Percentiles rank a stretch among this genome's conserved stretches.
phyloP scores from a whole-genome alignment of 2,797 vertebrate genomes.

The Chiloscyllium punctatum region DNA sequence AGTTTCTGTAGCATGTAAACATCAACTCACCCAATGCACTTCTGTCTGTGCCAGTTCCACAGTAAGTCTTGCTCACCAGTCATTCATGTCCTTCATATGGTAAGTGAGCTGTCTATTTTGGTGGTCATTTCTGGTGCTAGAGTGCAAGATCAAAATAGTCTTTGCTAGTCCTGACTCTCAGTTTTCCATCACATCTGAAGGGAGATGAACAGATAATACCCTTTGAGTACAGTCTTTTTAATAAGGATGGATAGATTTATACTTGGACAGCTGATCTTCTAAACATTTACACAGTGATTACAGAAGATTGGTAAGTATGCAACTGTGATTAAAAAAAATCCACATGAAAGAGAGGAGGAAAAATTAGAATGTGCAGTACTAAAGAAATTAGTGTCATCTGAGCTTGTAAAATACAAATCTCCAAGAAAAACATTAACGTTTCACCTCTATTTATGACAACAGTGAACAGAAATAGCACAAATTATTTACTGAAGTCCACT shows the following conservation, averaged over 20 bases:
- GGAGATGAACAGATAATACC: not conserved
- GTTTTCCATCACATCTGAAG: not conserved
- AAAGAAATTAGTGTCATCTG: not conserved
- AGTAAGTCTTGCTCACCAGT: not conserved
- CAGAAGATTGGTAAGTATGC: not conserved
- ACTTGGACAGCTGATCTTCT: not conserved
- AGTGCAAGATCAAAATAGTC: not conserved
- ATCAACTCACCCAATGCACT: not conserved
- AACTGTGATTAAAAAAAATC: not conserved
- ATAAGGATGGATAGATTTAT: not conserved
- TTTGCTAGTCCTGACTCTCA: not conserved
- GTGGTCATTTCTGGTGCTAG: not conserved
- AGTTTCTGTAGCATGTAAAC: not conserved
- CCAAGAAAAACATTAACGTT: not conserved
- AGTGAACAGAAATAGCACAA: conserved; percentile 4
- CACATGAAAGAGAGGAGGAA: not conserved
- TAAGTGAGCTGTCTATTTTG: not conserved
- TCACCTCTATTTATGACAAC: not conserved
- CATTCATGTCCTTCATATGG: not conserved
- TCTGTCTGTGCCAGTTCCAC: not conserved
- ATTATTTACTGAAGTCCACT: not conserved
- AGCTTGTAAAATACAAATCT: not conserved
- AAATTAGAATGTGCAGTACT: not conserved
- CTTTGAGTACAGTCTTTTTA: not conserved
- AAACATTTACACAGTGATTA: not conserved